Conservation (phyloP, 2,797 vertebrate genomes). For the Hapalemur alaotrensis region DNA sequence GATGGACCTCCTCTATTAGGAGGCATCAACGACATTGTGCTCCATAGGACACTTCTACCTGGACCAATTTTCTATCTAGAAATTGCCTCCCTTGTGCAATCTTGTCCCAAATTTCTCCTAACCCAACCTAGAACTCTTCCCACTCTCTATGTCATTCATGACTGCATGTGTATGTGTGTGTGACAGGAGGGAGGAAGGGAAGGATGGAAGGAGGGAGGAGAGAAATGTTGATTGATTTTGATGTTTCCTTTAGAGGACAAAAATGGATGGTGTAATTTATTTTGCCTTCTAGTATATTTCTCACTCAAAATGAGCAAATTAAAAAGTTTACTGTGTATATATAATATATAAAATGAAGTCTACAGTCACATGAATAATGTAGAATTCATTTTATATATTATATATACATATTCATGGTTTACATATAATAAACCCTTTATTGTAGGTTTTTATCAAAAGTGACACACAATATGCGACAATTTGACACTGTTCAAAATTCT, state of each 20-base stretch:
- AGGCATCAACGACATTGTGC: conserved; percentile 34
- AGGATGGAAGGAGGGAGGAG: background rate
- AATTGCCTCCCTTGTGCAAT: conserved; percentile 10
- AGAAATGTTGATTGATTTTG: conserved; percentile 17
- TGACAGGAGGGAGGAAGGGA: background rate
- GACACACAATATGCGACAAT: conserved; percentile 43
- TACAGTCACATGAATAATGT: background rate
- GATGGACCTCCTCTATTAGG: conserved; percentile 24
- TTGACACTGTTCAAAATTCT: conserved; percentile 62
- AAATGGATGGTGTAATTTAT: conserved; percentile 46
- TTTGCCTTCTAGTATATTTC: conserved; percentile 54
- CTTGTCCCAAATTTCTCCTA: conserved; percentile 22
- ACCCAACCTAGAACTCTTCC: conserved; percentile 8
- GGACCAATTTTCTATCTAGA: conserved; percentile 24
- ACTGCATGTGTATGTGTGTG: background rate
- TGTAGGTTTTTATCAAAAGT: conserved; percentile 54
- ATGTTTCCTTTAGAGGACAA: conserved; percentile 29
- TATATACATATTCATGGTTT: conserved; percentile 59
- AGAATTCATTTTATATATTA: conserved; percentile 33
- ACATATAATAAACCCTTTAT: conserved; percentile 47
- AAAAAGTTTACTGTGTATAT: conserved; percentile 54
- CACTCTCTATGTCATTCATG: conserved; percentile 17
- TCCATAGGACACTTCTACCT: conserved; percentile 13
- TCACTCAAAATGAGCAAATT: conserved; percentile 51
- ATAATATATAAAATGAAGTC: conserved; percentile 65